Base-by-base conservation (phyloP, 2,797 vertebrate species). In the Phalanger gymnotis region DNA sequence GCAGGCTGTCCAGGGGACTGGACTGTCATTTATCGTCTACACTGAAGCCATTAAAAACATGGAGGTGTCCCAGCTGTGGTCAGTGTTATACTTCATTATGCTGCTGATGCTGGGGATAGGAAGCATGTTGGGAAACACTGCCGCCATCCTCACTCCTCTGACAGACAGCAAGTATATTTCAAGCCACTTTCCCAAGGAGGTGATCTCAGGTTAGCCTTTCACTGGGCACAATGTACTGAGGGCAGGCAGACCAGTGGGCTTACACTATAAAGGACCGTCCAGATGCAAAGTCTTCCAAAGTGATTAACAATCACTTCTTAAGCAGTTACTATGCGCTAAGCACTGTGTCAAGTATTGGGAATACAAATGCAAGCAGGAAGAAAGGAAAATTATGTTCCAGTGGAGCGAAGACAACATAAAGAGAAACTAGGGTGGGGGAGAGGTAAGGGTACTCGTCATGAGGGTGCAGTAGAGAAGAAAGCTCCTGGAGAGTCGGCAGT, bases 1-100 rank as follows among this genome's bases (percentile, higher is more conserved):
- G 0, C 98, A 99, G 99, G 99, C 99, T 0, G 99, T 99, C 16
- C 99, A 99, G 97, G 99, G 99, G 2, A 98, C 99, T 0, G 99
- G 99, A 9, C 98, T 99, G 97, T 99, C 99, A 1, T 99, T 99
- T 96, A 99, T 99, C 0, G 99, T 99, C 95, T 99, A 99, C 97
- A 99, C 99, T 0, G 99, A 99, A 98, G 99, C 99, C 0, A 99
- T 99, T 53, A 99, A 99, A 95, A 99, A 99, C 98, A 99, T 99
- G 99, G 99, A 99, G 0, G 95, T 99, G 90, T 97, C 99, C 3
- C 99, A 99, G 98, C 98, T 99, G 53, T 99, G 99, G 99, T 99
- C 99, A 0, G 99, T 99, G 92, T 98, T 99, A 1, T 99, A 99
- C 98, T 99, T 99, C 94, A 0, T 98, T 95, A 99, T 99, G 99